phyloP scores from a whole-genome alignment of 2,888 invertebrate genomes.

The Orgyia antiqua region DNA sequence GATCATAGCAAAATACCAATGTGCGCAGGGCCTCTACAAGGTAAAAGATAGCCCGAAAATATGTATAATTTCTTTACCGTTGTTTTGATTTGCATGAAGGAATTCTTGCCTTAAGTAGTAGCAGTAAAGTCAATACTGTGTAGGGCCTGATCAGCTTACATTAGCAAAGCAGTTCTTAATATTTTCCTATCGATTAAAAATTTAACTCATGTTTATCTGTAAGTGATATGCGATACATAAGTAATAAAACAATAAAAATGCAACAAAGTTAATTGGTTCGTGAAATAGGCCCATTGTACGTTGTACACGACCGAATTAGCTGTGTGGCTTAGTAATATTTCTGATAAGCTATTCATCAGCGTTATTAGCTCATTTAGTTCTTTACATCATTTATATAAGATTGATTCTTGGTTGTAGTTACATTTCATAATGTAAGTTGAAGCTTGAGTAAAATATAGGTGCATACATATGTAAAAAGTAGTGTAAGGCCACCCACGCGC shows the following conservation, averaged over 20 bases:
- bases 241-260: constrained; percentile 36
- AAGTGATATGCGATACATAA: constrained; percentile 18
- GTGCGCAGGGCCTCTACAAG: no score
- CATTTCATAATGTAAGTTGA: constrained; percentile 50
- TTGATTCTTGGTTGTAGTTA: constrained; percentile 45
- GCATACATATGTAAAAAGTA: constrained; percentile 55
- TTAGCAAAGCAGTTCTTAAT: no score
- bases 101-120: no score
- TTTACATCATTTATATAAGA: constrained; percentile 44
- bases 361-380: constrained; percentile 34
- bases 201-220: constrained; percentile 13
- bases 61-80: no score
- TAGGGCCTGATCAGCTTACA: no score
- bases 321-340: constrained; percentile 51
- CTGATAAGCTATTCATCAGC: constrained; percentile 48
- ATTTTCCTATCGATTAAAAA: no score
- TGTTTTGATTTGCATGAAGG: no score
- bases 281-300: constrained; percentile 70
- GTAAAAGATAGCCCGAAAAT: no score
- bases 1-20: no score
- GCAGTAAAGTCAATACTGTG: no score
- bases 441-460: constrained; percentile 46
- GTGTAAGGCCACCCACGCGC: constrained; percentile 65
- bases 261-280: constrained; percentile 62
- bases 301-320: constrained; percentile 62